Evolutionary conservation across 1,140 invertebrate species (phyloP), one percentile per base, ranked within the genome.

Genomic region (Drosophila carrolli): DNA sequence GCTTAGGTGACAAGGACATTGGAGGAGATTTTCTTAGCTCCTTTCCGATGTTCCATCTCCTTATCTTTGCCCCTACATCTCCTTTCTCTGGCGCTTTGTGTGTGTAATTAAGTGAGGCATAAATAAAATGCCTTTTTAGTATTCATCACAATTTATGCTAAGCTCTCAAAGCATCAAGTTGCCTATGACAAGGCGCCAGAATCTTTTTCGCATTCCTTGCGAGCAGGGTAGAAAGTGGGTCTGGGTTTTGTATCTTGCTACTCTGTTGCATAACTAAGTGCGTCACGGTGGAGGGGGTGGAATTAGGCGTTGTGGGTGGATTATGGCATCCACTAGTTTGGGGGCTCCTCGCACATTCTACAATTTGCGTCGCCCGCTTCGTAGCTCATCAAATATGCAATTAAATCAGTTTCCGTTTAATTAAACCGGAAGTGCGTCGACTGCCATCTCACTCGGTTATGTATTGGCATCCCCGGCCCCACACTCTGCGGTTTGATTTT

Each of bases 371-470:
- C 67, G 65, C 54, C 75, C 53, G 82, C 78, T 74, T 73, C 83
- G 75, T 61, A 83, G 84, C 90, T 91, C 90, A 91, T 91, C 90
- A 91, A 91, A 91, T 91, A 91, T 91, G 90, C 90, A 91, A 91
- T 91, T 91, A 91, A 91, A 91, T 91, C 90, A 91, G 90, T 91
- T 91, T 91, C 90, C 90, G 90, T 90, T 91, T 91, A 91, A 91
- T 91, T 91, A 91, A 91, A 91, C 83, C 86, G 86, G 86, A 89
- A 89, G 84, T 89, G 84, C 81, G 86, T 86, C 85, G 86, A 68
- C 84, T 78, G 84, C 59, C 66, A 72, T 47, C 67, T 40, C 53
- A 60, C 59, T 73, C 46, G 79, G 75, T 59, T 74, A 60, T 81
- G 83, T 71, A 89, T 83, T 75, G 75, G 50, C 43, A 37, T 50